Base-by-base conservation (phyloP, 2,888 invertebrate genomes). In the Choreutis nemorana region DNA sequence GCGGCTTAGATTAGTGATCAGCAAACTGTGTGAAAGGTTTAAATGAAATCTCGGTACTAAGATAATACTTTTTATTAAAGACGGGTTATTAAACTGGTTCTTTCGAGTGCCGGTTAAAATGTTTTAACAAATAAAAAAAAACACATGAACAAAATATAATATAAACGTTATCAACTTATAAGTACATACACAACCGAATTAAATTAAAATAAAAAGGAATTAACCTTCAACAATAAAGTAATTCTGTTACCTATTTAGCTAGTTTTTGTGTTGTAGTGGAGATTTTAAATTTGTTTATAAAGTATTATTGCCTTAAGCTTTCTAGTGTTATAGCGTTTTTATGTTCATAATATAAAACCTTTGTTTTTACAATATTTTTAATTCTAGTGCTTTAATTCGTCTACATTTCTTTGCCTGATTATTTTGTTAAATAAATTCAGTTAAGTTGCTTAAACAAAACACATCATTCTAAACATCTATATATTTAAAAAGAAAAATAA, bases 151-250 rank as follows among this genome's bases (percentile, higher is more conserved):
- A 59, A 66, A 62, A 38, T 22, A 42, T 46, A 43, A 61, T 48
- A 55, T 46, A 37, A 41, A 31, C 36, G 45, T 42, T 43, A 50
- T 33, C 23, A 39, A 66, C 61, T 65, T 68, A 70, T 81, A 82
- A 82, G 81, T 83, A 83, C 77, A 77, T 68, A 79, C 78, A 77
- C 72, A 78, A 78, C 73, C 75, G 68, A 73, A 65, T 63, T 58
- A 66, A 63, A 48, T 50, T 58, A 64, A 57, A 61, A 61, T 47
- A 48, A 55, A 54, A 44, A 44, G 31, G 56, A 55, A 58, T 50
- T 54, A 62, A 53, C 49, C n/a, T n/a, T 51, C 45, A 42, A 50
- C 55, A 57, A 54, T 45, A 44, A 45, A 40, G 37, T 35, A 22
- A 47, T 45, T 45, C 46, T 34, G 44, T 39, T 49, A 39, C 55